A percentile compares a stretch with the other conserved stretches of the same genome.
These are phyloP conservation scores for Sclerurus mexicanus DNA, from an alignment of 2,113 vertebrate genomes.

Conservation along the genomic window DNA sequence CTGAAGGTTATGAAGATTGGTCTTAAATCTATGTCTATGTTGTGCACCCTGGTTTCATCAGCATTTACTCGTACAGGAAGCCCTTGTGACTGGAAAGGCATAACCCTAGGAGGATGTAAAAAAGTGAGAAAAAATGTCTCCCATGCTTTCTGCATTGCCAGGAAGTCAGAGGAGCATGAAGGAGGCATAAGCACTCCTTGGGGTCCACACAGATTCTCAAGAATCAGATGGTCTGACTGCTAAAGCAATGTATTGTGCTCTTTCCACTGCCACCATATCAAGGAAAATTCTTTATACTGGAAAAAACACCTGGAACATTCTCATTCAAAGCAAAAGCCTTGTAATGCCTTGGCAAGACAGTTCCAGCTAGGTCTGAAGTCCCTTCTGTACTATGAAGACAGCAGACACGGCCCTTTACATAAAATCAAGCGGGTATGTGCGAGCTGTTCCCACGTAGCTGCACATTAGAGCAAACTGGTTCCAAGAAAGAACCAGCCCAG, in stretches of 20 bases:
- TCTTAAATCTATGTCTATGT: background rate
- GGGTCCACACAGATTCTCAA: background rate
- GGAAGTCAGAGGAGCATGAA: background rate
- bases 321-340: background rate
- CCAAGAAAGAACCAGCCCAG: background rate
- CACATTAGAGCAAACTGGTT: background rate
- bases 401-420: background rate
- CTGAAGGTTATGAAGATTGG: background rate
- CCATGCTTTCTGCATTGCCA: background rate
- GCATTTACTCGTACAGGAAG: rapidly evolving
- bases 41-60: background rate
- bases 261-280: background rate
- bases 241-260: background rate
- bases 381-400: background rate
- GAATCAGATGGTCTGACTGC: background rate
- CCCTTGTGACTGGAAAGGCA: background rate
- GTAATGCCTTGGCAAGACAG: background rate
- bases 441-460: background rate
- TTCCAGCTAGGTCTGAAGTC: background rate
- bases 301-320: background rate
- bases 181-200: rapidly evolving
- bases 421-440: background rate
- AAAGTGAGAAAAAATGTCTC: background rate
- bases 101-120: background rate
- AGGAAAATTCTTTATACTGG: background rate